Conservation (phyloP, 2,797 vertebrate genomes). For the Gephyroberyx darwinii region DNA sequence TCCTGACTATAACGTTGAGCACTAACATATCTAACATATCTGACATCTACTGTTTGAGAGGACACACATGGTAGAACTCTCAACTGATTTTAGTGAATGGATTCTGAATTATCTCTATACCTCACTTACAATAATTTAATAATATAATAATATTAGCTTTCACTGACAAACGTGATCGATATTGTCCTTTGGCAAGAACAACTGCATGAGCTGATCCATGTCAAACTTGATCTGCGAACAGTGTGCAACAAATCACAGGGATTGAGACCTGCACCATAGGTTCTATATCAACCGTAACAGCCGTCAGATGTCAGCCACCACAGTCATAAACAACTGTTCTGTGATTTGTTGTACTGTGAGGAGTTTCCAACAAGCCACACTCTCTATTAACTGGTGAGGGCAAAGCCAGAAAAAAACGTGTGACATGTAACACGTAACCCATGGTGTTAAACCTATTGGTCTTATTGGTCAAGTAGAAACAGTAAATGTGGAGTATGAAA, state of each 20-base stretch:
- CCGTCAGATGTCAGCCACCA: background rate
- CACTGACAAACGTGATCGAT: background rate
- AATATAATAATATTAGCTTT: background rate
- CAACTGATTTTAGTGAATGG: slow-evolving; percentile 24
- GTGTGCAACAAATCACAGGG: too few relatives aligned
- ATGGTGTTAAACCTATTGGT: background rate
- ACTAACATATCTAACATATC: background rate
- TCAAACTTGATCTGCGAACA: background rate
- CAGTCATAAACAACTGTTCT: background rate
- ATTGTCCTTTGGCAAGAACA: background rate
- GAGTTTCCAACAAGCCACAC: slow-evolving; percentile 33
- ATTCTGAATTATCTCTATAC: background rate
- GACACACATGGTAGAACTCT: slow-evolving; percentile 33
- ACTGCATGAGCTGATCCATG: background rate
- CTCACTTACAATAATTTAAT: background rate
- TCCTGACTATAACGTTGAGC: background rate
- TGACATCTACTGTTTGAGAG: background rate
- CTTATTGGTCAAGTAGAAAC: slow-evolving; percentile 35
- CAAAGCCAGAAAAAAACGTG: background rate
- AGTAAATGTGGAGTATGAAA: slow-evolving; percentile 14
- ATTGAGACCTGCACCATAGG: background rate
- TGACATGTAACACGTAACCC: background rate
- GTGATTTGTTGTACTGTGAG: background rate
- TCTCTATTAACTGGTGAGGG: slow-evolving; percentile 10
- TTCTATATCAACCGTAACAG: background rate